Percentiles rank a stretch among this genome's conserved stretches.
Evolutionary conservation across 2,888 invertebrate genomes (phyloP).

Genomic region (Nebria salina): DNA sequence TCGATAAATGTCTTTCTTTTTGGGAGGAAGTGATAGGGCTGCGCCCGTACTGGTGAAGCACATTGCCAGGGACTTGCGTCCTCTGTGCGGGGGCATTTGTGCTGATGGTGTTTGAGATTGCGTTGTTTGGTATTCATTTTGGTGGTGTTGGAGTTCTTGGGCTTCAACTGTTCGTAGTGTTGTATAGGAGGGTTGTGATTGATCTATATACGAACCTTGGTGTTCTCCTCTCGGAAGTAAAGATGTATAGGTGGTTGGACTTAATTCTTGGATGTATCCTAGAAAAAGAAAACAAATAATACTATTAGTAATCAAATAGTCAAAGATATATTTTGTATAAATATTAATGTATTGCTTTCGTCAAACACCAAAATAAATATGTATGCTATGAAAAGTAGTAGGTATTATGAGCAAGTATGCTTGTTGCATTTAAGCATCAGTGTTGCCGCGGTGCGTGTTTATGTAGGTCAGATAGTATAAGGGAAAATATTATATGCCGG

Average conservation of each 20-base stretch:
- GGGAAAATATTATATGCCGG: neutral
- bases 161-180: slow-evolving; percentile 67
- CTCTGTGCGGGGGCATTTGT: slow-evolving; percentile 55
- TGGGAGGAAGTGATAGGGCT: slow-evolving; percentile 85
- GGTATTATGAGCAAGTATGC: neutral
- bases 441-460: neutral
- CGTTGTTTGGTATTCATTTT: slow-evolving; percentile 62
- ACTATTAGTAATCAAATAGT: neutral
- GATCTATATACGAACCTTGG: slow-evolving; percentile 61
- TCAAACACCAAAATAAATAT: no score
- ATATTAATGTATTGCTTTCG: no score
- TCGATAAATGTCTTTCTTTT: slow-evolving; percentile 90
- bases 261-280: slow-evolving; percentile 83
- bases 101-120: slow-evolving; percentile 63
- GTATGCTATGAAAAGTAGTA: neutral
- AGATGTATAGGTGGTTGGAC: slow-evolving; percentile 80
- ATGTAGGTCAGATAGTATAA: slow-evolving; percentile 7
- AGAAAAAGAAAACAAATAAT: slow-evolving; percentile 56
- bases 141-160: slow-evolving; percentile 54
- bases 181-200: slow-evolving; percentile 65
- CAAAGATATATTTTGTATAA: no score
- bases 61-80: slow-evolving; percentile 80
- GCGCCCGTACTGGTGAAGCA: slow-evolving; percentile 87
- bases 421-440: neutral
- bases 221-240: slow-evolving; percentile 76